Evolutionary conservation across 2,797 vertebrate species (phyloP).

Genomic region (Gymnothorax reevesii): DNA sequence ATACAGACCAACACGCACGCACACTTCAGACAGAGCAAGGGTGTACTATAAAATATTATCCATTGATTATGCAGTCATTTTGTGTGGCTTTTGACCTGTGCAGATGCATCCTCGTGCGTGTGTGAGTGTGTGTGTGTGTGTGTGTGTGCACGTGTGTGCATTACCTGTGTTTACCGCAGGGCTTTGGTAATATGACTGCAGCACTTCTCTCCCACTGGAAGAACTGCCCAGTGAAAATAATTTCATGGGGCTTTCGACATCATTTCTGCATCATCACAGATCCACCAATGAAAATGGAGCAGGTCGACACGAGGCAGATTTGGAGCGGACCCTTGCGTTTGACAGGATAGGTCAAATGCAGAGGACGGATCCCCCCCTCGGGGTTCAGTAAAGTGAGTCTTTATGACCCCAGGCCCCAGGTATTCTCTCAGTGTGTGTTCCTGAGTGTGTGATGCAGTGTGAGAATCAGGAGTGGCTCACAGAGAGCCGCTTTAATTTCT

Average conservation of each 20-base stretch:
- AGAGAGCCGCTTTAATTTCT: conserved; percentile 14
- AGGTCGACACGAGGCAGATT: neutral
- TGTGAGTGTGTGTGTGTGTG: neutral
- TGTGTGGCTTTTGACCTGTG: neutral
- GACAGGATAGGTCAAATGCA: neutral
- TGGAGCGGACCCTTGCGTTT: neutral
- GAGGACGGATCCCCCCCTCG: too few relatives aligned
- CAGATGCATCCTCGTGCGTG: too few relatives aligned
- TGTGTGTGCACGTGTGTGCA: neutral
- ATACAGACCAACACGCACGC: too few relatives aligned
- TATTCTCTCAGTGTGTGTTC: too few relatives aligned
- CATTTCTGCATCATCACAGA: neutral
- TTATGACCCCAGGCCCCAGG: too few relatives aligned
- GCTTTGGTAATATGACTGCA: neutral
- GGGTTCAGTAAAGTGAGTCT: too few relatives aligned
- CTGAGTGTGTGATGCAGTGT: too few relatives aligned
- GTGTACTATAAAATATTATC: neutral
- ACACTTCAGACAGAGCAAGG: neutral
- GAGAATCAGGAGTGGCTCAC: conserved; percentile 4
- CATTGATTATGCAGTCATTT: neutral
- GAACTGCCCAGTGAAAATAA: neutral
- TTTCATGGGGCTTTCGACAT: neutral
- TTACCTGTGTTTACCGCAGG: neutral
- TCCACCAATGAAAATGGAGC: neutral
- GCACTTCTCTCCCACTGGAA: neutral